Conservation (phyloP, 2,113 vertebrate genomes). For the Stigmatopora nigra region DNA sequence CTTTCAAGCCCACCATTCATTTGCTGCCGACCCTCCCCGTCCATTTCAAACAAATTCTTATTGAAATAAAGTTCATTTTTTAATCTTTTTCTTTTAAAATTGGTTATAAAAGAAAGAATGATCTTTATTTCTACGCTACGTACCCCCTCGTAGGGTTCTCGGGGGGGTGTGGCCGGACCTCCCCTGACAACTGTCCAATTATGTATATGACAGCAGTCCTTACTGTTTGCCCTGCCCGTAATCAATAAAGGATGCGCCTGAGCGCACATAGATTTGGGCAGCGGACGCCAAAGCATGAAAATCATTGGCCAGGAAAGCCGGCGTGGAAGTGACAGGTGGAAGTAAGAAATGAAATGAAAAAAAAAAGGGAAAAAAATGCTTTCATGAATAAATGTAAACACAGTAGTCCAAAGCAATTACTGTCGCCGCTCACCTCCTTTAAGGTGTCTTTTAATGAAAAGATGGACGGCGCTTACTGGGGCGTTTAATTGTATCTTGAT, state of each 20-base stretch:
- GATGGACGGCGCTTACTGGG: conserved; percentile 77
- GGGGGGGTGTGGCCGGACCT: conserved; percentile 70
- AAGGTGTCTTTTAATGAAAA: conserved; percentile 69
- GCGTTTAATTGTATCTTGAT: conserved; percentile 76
- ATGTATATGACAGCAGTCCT: conserved; percentile 92
- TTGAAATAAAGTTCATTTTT: too few species aligned
- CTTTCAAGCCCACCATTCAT: too few species aligned
- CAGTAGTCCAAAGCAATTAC: conserved; percentile 80
- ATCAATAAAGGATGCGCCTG: conserved; percentile 99
- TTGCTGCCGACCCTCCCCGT: too few species aligned
- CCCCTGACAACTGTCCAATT: conserved; percentile 98
- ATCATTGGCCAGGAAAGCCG: conserved; percentile 70
- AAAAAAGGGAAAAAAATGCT: conserved; percentile 76
- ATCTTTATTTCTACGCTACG: neutral
- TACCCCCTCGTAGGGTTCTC: conserved; percentile 54
- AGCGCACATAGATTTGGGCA: conserved; percentile 96
- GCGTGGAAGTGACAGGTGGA: conserved; percentile 84
- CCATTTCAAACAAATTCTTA: too few species aligned
- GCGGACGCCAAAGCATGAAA: conserved; percentile 95
- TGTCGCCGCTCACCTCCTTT: conserved; percentile 70
- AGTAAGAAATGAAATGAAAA: conserved; percentile 67
- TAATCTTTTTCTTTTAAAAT: too few species aligned
- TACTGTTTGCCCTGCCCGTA: conserved; percentile 98
- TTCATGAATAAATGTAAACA: conserved; percentile 98
- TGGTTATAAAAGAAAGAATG: too few species aligned